These are phyloP conservation scores for Lysiphlebus fabarum DNA, from an alignment of 1,140 invertebrate species.

Conservation along the genomic window DNA sequence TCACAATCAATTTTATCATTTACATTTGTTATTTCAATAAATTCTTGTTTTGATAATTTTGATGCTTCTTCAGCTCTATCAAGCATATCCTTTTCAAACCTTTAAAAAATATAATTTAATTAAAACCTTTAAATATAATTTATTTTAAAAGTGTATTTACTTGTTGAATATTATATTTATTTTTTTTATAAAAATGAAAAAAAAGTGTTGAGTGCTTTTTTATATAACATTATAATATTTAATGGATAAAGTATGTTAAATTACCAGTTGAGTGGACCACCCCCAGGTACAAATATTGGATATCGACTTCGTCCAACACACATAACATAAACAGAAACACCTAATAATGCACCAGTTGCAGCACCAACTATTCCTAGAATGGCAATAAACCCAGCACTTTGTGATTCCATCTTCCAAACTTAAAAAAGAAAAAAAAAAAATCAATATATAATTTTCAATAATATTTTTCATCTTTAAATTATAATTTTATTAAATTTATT, in stretches of 20 bases:
- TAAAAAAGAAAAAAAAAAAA: neutral
- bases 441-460: neutral
- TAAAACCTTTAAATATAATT: too few relatives aligned
- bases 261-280: conserved; percentile 41
- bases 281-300: conserved; percentile 28
- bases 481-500: too few relatives aligned
- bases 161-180: too few relatives aligned
- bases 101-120: conserved; percentile 18
- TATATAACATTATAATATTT: too few relatives aligned
- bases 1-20: conserved; percentile 21
- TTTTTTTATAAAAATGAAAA: too few relatives aligned
- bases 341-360: conserved; percentile 42
- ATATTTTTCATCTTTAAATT: too few relatives aligned
- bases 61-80: conserved; percentile 41
- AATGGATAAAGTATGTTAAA: too few relatives aligned
- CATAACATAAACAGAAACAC: conserved; percentile 40
- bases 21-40: conserved; percentile 30
- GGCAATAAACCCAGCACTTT: conserved; percentile 37
- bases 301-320: conserved; percentile 36
- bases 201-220: too few relatives aligned
- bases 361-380: conserved; percentile 40
- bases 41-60: conserved; percentile 30
- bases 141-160: too few relatives aligned
- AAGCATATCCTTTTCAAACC: conserved; percentile 44
- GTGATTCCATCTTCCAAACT: conserved; percentile 33